These are phyloP conservation scores for Dipodomys merriami DNA, from an alignment of 2,113 vertebrate species.

Conservation along the genomic window DNA sequence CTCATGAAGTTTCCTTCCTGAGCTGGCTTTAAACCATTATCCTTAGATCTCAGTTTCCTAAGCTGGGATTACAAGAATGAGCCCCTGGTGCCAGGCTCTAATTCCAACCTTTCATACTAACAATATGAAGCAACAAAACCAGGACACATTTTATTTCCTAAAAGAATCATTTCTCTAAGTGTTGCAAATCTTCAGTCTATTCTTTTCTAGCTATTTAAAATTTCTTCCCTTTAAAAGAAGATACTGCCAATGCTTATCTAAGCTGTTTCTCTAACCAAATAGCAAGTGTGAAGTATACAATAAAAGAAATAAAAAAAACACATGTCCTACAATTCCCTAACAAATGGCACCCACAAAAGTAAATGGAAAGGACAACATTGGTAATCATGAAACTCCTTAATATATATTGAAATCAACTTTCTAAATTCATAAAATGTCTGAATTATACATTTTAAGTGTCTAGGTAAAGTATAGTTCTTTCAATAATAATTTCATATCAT, in stretches of 20 bases:
- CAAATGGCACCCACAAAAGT: neutral
- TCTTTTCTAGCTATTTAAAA: neutral
- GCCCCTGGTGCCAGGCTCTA: too few species aligned
- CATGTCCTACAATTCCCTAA: neutral
- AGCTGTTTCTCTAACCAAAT: slow-evolving; percentile 30
- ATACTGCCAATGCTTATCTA: slow-evolving; percentile 5
- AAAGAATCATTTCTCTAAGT: neutral
- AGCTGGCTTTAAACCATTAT: too few species aligned
- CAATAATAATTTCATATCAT: neutral
- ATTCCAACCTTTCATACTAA: too few species aligned
- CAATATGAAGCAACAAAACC: neutral
- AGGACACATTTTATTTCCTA: neutral
- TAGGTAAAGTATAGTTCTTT: too few species aligned
- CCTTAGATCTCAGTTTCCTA: too few species aligned
- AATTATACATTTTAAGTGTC: too few species aligned
- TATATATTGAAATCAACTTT: too few species aligned
- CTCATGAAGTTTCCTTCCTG: too few species aligned
- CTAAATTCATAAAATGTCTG: too few species aligned
- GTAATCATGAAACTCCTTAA: too few species aligned
- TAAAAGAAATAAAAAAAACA: neutral
- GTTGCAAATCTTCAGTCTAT: neutral
- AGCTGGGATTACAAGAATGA: too few species aligned
- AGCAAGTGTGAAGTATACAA: slow-evolving; percentile 10
- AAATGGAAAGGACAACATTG: too few species aligned
- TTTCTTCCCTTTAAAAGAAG: slow-evolving; percentile 4